Evolutionary conservation across 2,888 invertebrate species (phyloP).

Genomic region (Deilephila elpenor): DNA sequence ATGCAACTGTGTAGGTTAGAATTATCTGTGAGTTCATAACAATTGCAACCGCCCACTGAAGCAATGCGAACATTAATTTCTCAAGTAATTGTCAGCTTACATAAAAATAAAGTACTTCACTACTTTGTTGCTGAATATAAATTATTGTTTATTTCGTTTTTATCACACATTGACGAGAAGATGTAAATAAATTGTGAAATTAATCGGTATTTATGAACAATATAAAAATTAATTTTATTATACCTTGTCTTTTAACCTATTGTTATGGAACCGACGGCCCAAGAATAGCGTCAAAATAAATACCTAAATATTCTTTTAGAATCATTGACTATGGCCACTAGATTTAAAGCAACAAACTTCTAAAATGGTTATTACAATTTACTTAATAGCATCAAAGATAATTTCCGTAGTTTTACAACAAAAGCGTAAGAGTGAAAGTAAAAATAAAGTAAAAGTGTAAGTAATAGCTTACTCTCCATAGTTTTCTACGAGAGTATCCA

Average conservation of each 20-base stretch:
- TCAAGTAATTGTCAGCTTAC: constrained; percentile 7
- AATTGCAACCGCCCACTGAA: not conserved
- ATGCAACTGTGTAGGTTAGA: not conserved
- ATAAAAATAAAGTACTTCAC: constrained; percentile 1
- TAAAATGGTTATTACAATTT: too few relatives aligned
- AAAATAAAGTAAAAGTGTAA: too few relatives aligned
- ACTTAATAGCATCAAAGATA: too few relatives aligned
- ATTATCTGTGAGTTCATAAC: constrained; percentile 5
- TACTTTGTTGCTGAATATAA: constrained; percentile 19
- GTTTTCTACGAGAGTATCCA: too few relatives aligned
- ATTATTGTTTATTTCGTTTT: constrained; percentile 1
- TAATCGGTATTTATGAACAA: not conserved
- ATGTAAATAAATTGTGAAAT: constrained; percentile 5
- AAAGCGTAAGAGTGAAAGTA: too few relatives aligned
- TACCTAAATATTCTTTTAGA: too few relatives aligned
- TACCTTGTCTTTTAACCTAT: not conserved
- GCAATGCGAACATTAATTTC: constrained; percentile 3
- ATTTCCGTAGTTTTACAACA: too few relatives aligned
- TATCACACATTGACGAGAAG: not conserved
- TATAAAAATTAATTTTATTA: not conserved
- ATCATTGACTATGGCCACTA: too few relatives aligned
- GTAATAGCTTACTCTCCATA: too few relatives aligned
- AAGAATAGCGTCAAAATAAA: too few relatives aligned
- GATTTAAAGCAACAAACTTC: too few relatives aligned
- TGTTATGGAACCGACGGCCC: not conserved